Conservation (phyloP, 2,888 invertebrate genomes). For the Dasypogon diadema region DNA sequence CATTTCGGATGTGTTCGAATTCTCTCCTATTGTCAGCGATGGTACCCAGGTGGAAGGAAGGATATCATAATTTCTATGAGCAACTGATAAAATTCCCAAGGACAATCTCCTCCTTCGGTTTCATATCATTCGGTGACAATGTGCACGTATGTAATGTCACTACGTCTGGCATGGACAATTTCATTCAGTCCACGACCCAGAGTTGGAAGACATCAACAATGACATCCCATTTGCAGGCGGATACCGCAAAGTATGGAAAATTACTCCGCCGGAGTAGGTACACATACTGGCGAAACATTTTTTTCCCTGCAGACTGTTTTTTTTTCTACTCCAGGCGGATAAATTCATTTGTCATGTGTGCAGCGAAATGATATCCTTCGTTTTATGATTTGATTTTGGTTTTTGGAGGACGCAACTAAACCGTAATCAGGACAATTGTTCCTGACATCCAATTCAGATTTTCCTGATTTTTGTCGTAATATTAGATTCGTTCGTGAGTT, state of each 20-base stretch:
- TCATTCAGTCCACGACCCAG: not conserved
- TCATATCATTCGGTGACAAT: not conserved
- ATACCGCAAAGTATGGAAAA: not conserved
- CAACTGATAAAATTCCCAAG: not conserved
- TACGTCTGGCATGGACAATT: not conserved
- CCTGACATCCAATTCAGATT: not conserved
- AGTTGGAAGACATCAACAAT: not conserved
- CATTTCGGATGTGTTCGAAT: not conserved
- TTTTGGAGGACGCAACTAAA: not conserved
- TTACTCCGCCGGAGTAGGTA: not conserved
- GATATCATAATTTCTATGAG: not conserved
- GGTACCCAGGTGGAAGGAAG: not conserved
- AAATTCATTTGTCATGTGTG: constrained; percentile 4
- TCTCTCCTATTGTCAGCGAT: not conserved
- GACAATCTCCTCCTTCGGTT: not conserved
- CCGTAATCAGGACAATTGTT: not conserved
- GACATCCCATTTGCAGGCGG: constrained; percentile 8
- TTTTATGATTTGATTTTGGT: not conserved
- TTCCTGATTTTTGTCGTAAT: not conserved
- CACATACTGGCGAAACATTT: not conserved
- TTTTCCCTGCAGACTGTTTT: not conserved
- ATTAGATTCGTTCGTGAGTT: not conserved
- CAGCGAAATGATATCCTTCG: constrained; percentile 3
- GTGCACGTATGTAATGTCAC: not conserved
- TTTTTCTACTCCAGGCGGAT: not conserved